Conservation (phyloP, 2,113 vertebrate genomes). For the Poecilia latipinna region DNA sequence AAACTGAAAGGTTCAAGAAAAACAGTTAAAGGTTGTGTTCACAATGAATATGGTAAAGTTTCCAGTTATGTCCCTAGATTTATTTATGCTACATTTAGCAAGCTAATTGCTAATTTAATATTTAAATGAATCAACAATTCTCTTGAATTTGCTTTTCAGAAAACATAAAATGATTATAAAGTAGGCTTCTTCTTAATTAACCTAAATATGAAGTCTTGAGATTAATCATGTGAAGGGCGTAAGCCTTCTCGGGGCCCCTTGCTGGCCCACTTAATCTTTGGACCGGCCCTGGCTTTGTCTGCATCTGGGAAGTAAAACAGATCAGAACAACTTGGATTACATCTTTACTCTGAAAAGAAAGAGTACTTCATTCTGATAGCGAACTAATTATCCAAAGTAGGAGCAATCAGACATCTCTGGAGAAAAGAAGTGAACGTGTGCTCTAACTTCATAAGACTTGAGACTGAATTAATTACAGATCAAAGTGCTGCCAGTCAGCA, state of each 20-base stretch:
- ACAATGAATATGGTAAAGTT: not conserved
- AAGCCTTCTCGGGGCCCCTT: no score
- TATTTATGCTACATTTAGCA: no score
- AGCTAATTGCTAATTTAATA: no score
- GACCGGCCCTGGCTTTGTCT: not conserved
- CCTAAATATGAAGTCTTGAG: no score
- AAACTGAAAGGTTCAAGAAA: no score
- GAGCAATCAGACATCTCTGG: constrained; percentile 16
- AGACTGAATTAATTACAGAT: constrained; percentile 51
- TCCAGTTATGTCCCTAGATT: no score
- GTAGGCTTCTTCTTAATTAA: no score
- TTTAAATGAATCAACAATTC: no score
- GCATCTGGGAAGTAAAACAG: not conserved
- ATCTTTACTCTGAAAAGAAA: constrained; percentile 15
- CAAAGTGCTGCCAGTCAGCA: constrained; percentile 31
- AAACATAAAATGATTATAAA: no score
- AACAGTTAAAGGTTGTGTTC: not conserved
- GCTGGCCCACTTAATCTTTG: no score
- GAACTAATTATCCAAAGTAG: constrained; percentile 7
- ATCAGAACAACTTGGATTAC: not conserved
- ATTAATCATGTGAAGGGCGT: no score
- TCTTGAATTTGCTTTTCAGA: no score
- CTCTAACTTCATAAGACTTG: constrained; percentile 11
- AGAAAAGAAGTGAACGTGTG: constrained; percentile 21
- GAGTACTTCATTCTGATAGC: not conserved